Evolutionary conservation across 2,113 vertebrate species (phyloP).

Genomic region (Oceanites oceanicus): DNA sequence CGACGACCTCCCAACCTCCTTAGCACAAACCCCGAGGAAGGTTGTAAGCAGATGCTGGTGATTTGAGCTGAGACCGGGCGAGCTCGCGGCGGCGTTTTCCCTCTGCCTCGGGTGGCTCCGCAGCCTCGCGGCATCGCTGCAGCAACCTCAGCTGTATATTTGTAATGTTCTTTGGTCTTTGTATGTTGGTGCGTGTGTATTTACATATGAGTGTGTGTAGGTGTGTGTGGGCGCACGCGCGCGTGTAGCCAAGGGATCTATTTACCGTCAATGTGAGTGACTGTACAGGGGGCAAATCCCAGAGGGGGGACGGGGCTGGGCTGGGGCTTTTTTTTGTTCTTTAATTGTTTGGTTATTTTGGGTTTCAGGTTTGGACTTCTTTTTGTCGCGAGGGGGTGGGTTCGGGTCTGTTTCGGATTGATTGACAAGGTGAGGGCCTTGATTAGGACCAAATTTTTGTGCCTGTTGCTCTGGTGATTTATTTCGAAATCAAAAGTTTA

Average conservation of each 20-base stretch:
- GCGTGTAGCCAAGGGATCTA: neutral
- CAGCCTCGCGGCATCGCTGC: neutral
- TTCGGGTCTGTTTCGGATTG: neutral
- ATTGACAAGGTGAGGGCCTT: constrained; percentile 64
- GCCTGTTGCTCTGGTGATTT: constrained; percentile 75
- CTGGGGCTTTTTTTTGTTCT: constrained; percentile 16
- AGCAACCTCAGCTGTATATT: neutral
- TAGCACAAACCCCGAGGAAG: neutral
- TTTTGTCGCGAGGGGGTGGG: neutral
- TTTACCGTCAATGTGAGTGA: neutral
- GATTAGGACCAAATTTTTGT: constrained; percentile 75
- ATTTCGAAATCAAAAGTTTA: constrained; percentile 64
- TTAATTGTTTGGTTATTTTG: neutral
- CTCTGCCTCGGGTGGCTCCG: neutral
- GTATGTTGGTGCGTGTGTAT: constrained; percentile 29
- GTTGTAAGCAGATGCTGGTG: neutral
- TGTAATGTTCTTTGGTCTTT: neutral
- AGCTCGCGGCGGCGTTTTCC: neutral
- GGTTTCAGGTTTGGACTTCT: neutral
- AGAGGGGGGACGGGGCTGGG: neutral
- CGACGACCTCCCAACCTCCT: neutral
- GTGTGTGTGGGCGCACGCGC: neutral
- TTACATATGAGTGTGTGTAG: neutral
- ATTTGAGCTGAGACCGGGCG: neutral
- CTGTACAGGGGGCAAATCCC: constrained; percentile 28